Percentiles rank a stretch among this genome's conserved stretches.
Evolutionary conservation across 2,888 invertebrate genomes (phyloP).

Genomic region (Melangyna quadrimaculata): DNA sequence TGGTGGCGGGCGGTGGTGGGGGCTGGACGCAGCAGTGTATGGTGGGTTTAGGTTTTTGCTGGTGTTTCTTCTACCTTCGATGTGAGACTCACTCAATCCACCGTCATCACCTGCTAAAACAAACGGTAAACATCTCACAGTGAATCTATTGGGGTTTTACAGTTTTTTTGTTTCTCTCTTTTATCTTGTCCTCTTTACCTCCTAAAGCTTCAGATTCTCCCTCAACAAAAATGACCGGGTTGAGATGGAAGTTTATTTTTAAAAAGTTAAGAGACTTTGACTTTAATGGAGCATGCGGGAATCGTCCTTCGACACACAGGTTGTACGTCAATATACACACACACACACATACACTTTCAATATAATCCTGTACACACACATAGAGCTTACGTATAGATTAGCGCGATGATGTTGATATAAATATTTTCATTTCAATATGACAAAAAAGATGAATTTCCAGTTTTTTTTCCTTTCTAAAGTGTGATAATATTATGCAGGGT

Average conservation of each 20-base stretch:
- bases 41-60: not conserved
- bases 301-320: conserved; percentile 68
- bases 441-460: conserved; percentile 42
- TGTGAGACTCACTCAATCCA: conserved; percentile 23
- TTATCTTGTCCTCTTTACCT: conserved; percentile 21
- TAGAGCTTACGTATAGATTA: not conserved
- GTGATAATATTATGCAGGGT: not conserved
- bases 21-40: not conserved
- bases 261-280: conserved; percentile 69
- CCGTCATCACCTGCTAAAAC: conserved; percentile 45
- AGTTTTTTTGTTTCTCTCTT: conserved; percentile 62
- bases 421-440: conserved; percentile 49
- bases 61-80: not conserved
- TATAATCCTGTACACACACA: not conserved
- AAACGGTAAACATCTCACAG: conserved; percentile 60
- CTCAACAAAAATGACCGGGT: not conserved
- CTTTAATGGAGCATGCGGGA: conserved; percentile 71
- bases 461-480: conserved; percentile 36
- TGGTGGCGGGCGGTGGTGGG: not conserved
- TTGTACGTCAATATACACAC: conserved; percentile 40
- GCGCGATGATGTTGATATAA: not conserved
- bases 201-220: conserved; percentile 15
- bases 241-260: conserved; percentile 65
- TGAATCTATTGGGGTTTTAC: conserved; percentile 59
- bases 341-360: not conserved